Conservation (phyloP, 1,140 invertebrate genomes). For the Laupala kohalensis region DNA sequence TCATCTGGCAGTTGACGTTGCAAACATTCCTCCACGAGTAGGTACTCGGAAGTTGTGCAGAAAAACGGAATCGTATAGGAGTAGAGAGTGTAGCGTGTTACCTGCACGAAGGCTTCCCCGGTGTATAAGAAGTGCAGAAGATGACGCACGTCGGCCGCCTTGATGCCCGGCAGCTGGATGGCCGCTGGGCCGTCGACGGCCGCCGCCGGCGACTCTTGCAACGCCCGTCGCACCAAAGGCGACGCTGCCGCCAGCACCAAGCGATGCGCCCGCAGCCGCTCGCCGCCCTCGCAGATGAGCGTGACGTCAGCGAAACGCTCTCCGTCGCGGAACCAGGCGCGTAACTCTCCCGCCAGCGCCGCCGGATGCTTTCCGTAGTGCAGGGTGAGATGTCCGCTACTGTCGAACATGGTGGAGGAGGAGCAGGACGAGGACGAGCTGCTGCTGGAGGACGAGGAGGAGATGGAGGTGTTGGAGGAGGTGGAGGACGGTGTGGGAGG, state of each 20-base stretch:
- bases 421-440: background rate
- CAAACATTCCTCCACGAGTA: too few species aligned
- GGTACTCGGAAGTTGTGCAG: too few species aligned
- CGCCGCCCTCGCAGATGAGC: conserved; percentile 50
- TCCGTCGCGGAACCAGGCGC: conserved; percentile 58
- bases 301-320: conserved; percentile 65
- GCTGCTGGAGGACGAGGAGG: too few species aligned
- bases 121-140: conserved; percentile 71
- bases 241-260: conserved; percentile 70
- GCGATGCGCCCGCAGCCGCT: conserved; percentile 42
- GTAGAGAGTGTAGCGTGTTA: conserved; percentile 24
- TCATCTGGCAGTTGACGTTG: too few species aligned
- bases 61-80: too few species aligned
- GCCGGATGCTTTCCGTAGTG: conserved; percentile 82
- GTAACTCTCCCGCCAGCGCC: conserved; percentile 72
- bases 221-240: conserved; percentile 58
- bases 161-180: conserved; percentile 68
- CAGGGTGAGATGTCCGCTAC: conserved; percentile 55
- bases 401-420: conserved; percentile 3
- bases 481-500: too few species aligned
- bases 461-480: too few species aligned
- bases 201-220: conserved; percentile 56
- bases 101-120: conserved; percentile 67
- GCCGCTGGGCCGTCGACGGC: conserved; percentile 49
- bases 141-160: conserved; percentile 57